Percentiles rank a stretch among this genome's conserved stretches.
These are phyloP conservation scores for Yponomeuta plumbellus DNA, from an alignment of 2,888 invertebrate genomes.

Conservation along the genomic window DNA sequence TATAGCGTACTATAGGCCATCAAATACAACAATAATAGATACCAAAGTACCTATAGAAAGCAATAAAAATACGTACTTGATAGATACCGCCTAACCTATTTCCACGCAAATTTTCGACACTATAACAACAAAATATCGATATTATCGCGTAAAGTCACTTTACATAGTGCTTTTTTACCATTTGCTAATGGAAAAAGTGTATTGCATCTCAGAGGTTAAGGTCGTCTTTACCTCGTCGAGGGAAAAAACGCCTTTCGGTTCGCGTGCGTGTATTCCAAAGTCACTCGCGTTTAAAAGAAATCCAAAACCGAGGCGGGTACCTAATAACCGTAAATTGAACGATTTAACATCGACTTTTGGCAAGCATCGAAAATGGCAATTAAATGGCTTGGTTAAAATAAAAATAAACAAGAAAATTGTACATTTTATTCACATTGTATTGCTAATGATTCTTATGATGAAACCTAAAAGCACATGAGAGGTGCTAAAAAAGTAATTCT, in stretches of 20 bases:
- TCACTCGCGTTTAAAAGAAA: constrained; percentile 67
- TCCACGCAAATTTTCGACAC: constrained; percentile 39
- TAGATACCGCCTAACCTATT: constrained; percentile 31
- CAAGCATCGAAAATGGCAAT: constrained; percentile 47
- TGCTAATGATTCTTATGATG: background rate
- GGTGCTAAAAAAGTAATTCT: constrained; percentile 6
- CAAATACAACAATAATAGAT: constrained; percentile 23
- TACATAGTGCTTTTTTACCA: constrained; percentile 27
- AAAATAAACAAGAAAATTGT: constrained; percentile 1
- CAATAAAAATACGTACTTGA: constrained; percentile 17
- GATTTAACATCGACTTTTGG: constrained; percentile 65
- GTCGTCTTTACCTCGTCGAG: constrained; percentile 26
- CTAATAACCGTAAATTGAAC: constrained; percentile 63
- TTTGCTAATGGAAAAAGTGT: constrained; percentile 14
- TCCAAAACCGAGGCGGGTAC: constrained; percentile 55
- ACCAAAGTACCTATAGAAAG: constrained; percentile 8
- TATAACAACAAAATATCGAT: constrained; percentile 48
- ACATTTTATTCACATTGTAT: constrained; percentile 27
- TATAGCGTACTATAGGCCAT: background rate
- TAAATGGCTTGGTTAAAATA: constrained; percentile 9
- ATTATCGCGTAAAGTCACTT: constrained; percentile 43
- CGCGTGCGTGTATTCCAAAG: constrained; percentile 46
- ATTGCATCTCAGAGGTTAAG: constrained; percentile 23
- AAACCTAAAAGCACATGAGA: background rate
- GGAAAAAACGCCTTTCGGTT: constrained; percentile 26